phyloP scores from a whole-genome alignment of 53 echinoderm and acorn worm species.

The Echinarachnius parma region DNA sequence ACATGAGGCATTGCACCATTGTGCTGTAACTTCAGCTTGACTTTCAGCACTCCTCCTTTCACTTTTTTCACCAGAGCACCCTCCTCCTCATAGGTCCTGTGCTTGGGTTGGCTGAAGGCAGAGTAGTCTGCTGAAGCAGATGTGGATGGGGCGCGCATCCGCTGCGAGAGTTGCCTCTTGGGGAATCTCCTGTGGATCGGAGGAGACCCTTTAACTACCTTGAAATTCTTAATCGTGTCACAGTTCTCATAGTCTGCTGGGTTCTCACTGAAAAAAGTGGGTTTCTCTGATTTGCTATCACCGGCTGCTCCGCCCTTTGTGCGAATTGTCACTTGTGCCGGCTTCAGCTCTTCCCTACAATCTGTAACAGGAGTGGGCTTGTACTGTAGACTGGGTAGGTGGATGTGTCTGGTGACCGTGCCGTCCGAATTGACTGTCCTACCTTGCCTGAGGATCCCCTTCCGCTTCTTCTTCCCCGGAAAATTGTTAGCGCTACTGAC shows the following conservation, averaged over 20 bases:
- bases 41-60: slow-evolving; percentile 16
- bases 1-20: not conserved
- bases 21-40: slow-evolving; percentile 38
- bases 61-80: slow-evolving; percentile 30
- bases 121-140: slow-evolving; percentile 11
- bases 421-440: slow-evolving; percentile 21
- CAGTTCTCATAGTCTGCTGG: not conserved
- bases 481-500: slow-evolving; percentile 1
- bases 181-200: slow-evolving; percentile 38
- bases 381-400: slow-evolving; percentile 30
- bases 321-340: slow-evolving; percentile 13
- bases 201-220: slow-evolving; percentile 3
- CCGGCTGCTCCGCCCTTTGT: slow-evolving; percentile 16
- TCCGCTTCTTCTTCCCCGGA: slow-evolving; percentile 32
- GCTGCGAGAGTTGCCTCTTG: slow-evolving; percentile 11
- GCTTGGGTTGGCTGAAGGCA: slow-evolving; percentile 4
- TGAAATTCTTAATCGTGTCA: not conserved
- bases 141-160: slow-evolving; percentile 23
- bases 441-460: not conserved
- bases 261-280: too few species aligned
- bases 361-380: slow-evolving; percentile 2
- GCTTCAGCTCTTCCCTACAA: slow-evolving; percentile 25
- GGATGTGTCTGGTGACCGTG: slow-evolving; percentile 19
- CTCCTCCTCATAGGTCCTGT: slow-evolving; percentile 10
- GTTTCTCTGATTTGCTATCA: not conserved